Base-by-base conservation (phyloP, 2,888 invertebrate species). In the Zaprionus bogoriensis region DNA sequence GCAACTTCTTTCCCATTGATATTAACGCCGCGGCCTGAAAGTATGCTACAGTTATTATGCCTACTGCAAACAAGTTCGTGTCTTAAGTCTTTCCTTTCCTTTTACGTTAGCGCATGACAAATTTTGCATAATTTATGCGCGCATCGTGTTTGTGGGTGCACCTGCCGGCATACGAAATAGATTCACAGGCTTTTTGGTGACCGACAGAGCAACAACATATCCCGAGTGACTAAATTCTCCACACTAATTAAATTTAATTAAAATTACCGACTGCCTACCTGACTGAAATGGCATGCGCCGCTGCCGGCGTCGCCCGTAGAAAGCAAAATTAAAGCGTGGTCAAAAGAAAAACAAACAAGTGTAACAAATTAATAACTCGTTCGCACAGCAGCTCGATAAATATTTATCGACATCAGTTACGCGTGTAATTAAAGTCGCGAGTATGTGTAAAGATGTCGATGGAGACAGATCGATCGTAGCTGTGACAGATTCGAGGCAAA, bases 351-450 rank as follows among this genome's bases (percentile, higher is more conserved):
- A 44, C 73, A 61, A 61, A 67, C 77, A 71, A 62, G 25, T 67
- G 67, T 60, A 63, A 63, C 76, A 68, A 66, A 65, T 74, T 57
- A 67, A 64, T 65, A 51, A 45, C 47, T 46, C 27, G 39, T 41
- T 55, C 32, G 10, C n/a, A 1, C 3, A 22, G 53, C 17, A 20
- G 51, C 17, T 50, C 52, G 58, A 68, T 77, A 71, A 82, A 85
- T 82, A 82, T 79, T 73, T 75, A 82, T 75, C 67, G 50, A 50
- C 30, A 55, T n/a, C 20, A 63, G 67, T 60, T 61, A 75, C 41
- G 75, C 48, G n/a, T 51, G 28, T 44, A 74, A 69, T 72, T 69
- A 50, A 69, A 55, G 36, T 9, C 30, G 39, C n/a, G 25, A 0
- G 7, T n/a, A 41, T 5, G 27, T 19, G 25, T 27, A 63, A 53